A percentile compares a stretch with the other conserved stretches of the same genome.
Conservation (phyloP, 2,888 invertebrate genomes). For the Ornithoptera priamus region DNA sequence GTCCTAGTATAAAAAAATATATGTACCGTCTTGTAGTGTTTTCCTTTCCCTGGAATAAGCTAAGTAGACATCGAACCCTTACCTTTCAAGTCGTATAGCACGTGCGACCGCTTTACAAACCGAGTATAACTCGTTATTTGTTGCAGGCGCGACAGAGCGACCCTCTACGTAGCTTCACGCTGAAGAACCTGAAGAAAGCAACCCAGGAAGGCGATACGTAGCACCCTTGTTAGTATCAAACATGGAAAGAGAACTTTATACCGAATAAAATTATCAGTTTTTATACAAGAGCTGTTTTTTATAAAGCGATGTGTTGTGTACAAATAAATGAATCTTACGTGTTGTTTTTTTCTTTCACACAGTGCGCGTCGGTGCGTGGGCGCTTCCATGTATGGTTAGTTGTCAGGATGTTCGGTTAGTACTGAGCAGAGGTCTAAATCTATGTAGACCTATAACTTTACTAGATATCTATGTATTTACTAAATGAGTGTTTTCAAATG, state of each 20-base stretch:
- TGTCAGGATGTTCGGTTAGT: slow-evolving; percentile 48
- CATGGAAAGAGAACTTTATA: slow-evolving; percentile 27
- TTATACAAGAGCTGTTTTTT: slow-evolving; percentile 3
- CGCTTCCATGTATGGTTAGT: slow-evolving; percentile 39
- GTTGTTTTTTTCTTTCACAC: slow-evolving; percentile 50
- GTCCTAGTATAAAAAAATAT: too few relatives aligned
- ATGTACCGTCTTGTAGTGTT: too few relatives aligned
- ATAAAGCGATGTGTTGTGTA: slow-evolving; percentile 30
- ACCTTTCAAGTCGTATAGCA: too few relatives aligned
- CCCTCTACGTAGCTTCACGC: slow-evolving; percentile 84
- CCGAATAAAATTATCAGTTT: neutral
- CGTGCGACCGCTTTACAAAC: too few relatives aligned
- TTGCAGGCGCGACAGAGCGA: slow-evolving; percentile 83
- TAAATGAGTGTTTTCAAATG: too few relatives aligned
- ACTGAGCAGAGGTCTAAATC: slow-evolving; percentile 32
- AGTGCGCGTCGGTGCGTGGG: slow-evolving; percentile 44
- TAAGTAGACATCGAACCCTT: too few relatives aligned
- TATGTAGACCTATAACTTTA: neutral
- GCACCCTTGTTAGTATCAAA: slow-evolving; percentile 58
- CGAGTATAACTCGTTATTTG: slow-evolving; percentile 6
- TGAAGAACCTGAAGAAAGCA: slow-evolving; percentile 75
- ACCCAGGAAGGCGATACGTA: slow-evolving; percentile 52
- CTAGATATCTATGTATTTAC: neutral
- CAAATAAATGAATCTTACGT: slow-evolving; percentile 44
- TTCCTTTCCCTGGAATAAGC: too few relatives aligned